phyloP scores from a whole-genome alignment of 2,797 vertebrate species.

The Streptopelia turtur region DNA sequence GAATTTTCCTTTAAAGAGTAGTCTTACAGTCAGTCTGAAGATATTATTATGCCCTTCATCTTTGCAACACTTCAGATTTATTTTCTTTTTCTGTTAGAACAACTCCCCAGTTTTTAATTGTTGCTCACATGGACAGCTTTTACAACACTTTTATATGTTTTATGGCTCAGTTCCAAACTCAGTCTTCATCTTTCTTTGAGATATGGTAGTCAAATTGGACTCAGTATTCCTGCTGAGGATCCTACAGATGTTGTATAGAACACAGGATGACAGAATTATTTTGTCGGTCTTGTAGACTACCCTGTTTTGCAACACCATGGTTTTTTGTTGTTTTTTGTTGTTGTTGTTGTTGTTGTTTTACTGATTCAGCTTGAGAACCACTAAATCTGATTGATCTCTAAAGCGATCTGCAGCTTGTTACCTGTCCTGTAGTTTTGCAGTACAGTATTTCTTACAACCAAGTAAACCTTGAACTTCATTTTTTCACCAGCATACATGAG shows the following conservation, averaged over 20 bases:
- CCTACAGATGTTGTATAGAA: neutral
- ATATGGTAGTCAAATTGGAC: neutral
- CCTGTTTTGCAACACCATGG: neutral
- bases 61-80: neutral
- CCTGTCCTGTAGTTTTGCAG: neutral
- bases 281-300: neutral
- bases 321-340: neutral
- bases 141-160: neutral
- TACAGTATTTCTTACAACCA: neutral
- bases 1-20: neutral
- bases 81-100: neutral
- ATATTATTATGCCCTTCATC: neutral
- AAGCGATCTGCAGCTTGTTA: neutral
- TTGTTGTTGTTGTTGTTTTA: neutral
- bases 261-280: fast-evolving
- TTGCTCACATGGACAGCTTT: fast-evolving
- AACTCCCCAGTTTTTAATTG: fast-evolving
- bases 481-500: neutral
- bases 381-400: neutral
- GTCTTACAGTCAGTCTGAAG: neutral
- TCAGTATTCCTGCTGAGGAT: neutral
- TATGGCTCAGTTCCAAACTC: neutral
- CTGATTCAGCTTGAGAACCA: neutral
- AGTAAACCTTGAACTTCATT: neutral
- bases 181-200: neutral